Percentiles rank a stretch among this genome's conserved stretches.
Conservation (phyloP, 2,888 invertebrate species). For the Troilus luridus region DNA sequence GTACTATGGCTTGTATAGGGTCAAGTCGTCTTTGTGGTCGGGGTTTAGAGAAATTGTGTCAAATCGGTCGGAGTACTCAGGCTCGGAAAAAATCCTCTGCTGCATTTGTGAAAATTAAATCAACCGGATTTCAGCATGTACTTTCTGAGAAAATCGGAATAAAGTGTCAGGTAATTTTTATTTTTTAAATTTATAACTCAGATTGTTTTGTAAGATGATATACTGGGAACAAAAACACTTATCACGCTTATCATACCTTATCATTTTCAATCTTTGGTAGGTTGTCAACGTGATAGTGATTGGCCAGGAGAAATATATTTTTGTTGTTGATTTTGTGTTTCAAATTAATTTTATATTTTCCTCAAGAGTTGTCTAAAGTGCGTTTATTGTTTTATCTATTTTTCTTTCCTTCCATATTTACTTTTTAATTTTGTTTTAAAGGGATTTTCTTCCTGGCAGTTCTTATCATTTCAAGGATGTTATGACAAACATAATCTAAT, state of each 20-base stretch:
- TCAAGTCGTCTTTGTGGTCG: conserved; percentile 87
- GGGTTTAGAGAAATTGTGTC: conserved; percentile 85
- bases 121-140: conserved; percentile 58
- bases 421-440: background rate
- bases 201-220: background rate
- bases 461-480: conserved; percentile 50
- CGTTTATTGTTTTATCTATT: background rate
- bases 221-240: background rate
- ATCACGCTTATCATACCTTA: background rate
- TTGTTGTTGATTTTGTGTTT: background rate
- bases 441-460: background rate
- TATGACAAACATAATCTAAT: background rate
- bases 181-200: background rate
- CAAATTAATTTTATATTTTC: background rate
- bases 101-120: conserved; percentile 77
- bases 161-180: conserved; percentile 57
- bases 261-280: background rate
- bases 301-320: background rate
- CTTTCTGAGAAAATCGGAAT: conserved; percentile 55
- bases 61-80: conserved; percentile 79
- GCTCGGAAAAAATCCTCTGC: conserved; percentile 78
- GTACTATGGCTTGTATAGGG: conserved; percentile 87
- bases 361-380: background rate
- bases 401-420: background rate
- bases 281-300: conserved; percentile 25